Conservation (phyloP, 2,797 vertebrate species). For the Ptychadena robeensis region DNA sequence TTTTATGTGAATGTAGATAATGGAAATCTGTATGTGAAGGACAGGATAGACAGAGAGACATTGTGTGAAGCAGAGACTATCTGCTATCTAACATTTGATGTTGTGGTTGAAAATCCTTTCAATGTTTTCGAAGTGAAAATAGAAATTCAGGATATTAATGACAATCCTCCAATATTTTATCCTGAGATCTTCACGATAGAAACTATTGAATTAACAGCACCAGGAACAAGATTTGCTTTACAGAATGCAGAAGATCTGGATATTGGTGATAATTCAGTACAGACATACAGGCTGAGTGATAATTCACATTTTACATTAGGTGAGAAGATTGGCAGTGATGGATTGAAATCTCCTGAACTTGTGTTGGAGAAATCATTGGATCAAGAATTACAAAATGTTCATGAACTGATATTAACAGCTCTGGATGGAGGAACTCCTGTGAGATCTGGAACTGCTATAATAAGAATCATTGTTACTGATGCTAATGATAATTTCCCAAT, state of each 20-base stretch:
- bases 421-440: constrained; percentile 75
- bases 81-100: constrained; percentile 66
- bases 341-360: constrained; percentile 52
- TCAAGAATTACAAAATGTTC: constrained; percentile 67
- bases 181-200: constrained; percentile 64
- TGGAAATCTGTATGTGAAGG: constrained; percentile 61
- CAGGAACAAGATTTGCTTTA: constrained; percentile 67
- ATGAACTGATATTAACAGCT: constrained; percentile 63
- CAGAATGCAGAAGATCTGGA: constrained; percentile 68
- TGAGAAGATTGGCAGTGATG: constrained; percentile 53
- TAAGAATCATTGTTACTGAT: constrained; percentile 75
- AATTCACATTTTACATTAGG: constrained; percentile 66
- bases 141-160: constrained; percentile 70
- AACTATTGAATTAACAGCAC: constrained; percentile 59
- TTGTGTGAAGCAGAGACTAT: constrained; percentile 60
- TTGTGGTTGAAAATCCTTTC: constrained; percentile 65
- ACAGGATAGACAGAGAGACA: constrained; percentile 67
- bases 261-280: constrained; percentile 65
- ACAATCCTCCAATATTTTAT: constrained; percentile 67
- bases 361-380: constrained; percentile 70
- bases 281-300: constrained; percentile 64
- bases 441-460: constrained; percentile 69
- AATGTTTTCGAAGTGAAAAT: constrained; percentile 66
- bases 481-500: constrained; percentile 77
- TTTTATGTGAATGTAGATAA: constrained; percentile 62